Evolutionary conservation across 2,888 invertebrate species (phyloP).

Genomic region (Oegoconia quadripuncta): DNA sequence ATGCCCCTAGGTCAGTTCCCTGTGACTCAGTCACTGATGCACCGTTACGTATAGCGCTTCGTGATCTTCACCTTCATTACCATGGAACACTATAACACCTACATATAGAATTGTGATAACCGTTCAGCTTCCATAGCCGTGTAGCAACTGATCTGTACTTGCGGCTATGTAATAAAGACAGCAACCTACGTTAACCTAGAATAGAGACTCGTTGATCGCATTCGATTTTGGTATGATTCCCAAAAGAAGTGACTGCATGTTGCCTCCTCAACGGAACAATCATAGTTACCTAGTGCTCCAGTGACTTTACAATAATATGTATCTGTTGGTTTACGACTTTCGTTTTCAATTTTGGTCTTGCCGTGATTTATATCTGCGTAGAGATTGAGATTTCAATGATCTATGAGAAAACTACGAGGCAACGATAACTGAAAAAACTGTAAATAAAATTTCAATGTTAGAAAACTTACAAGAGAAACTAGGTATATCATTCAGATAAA

Average conservation of each 20-base stretch:
- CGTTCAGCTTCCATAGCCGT: conserved; percentile 17
- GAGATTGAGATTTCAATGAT: too few species aligned
- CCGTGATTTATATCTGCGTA: conserved; percentile 27
- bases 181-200: conserved; percentile 29
- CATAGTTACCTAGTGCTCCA: conserved; percentile 63
- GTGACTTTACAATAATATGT: conserved; percentile 65
- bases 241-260: conserved; percentile 41
- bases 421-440: too few species aligned
- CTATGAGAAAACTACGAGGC: too few species aligned
- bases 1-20: conserved; percentile 78
- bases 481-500: too few species aligned
- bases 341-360: conserved; percentile 55
- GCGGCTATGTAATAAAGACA: conserved; percentile 7
- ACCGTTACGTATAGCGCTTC: conserved; percentile 70
- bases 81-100: conserved; percentile 8
- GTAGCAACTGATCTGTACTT: conserved; percentile 8
- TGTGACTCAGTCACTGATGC: conserved; percentile 70
- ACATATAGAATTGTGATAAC: background rate
- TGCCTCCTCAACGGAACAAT: conserved; percentile 56
- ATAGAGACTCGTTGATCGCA: conserved; percentile 8
- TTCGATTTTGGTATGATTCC: conserved; percentile 24
- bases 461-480: too few species aligned
- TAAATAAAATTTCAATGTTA: too few species aligned
- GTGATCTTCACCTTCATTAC: conserved; percentile 50
- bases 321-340: conserved; percentile 61